Base-by-base conservation (phyloP, 2,888 invertebrate genomes). In the Rhynchonema sp. region DNA sequence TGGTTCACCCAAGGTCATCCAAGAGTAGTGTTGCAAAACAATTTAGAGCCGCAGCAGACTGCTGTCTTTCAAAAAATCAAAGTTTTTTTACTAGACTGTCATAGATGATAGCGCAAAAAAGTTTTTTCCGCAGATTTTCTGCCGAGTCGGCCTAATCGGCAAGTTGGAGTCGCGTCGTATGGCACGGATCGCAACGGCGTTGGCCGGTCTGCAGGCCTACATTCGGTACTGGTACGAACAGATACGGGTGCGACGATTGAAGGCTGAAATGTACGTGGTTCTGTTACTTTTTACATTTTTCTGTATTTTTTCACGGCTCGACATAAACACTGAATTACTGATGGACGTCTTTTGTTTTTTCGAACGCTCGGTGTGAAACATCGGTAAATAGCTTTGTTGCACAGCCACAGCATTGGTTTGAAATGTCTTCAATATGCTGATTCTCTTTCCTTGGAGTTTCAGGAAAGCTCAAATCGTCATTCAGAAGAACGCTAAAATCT, bases 101-200 rank as follows among this genome's bases (percentile, higher is more conserved):
- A n/a, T n/a, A n/a, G n/a, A n/a, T n/a, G n/a, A n/a, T n/a, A n/a
- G 38, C 38, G 17, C 17, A 38, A 38, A 38, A 38, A 38, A 3
- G n/a, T 52, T 22, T 17, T 6, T 52, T 22, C 25, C 22, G 46
- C 38, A 59, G 59, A 55, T 59, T 6, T 68, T 71, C 61, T 68
- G 66, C 56, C 68, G 67, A 55, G 69, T 67, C 28, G 70, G 71
- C 58, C 63, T 71, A 22, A 60, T 71, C 46, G 66, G 70, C 54
- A 28, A 61, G 60, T 61, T 66, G 30, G 66, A 66, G 30, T 26
- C 55, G 25, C 54, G 52, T 17, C 56, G 67, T n/a, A 61, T 61
- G 46, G 63, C 59, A 6, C 60, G 59, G 20, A 58, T 69, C 26
- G 56, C 49, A 28, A 27, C 56, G 2, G 59, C 65, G 55, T 61